Conservation (phyloP, 1,140 invertebrate species). For the Goniozus legneri region DNA sequence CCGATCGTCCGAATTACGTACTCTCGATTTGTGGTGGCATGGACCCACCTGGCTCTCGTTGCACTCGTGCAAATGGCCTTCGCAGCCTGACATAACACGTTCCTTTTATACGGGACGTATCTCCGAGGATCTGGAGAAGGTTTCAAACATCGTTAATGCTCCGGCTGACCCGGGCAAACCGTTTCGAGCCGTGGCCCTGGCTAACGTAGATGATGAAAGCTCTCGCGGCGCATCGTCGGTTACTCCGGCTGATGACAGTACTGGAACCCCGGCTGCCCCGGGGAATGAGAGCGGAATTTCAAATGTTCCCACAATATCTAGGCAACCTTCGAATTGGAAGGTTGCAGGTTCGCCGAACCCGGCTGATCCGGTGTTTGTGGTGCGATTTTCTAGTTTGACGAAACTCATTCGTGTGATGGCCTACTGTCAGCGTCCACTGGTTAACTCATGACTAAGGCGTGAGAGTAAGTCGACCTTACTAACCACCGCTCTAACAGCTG, state of each 20-base stretch:
- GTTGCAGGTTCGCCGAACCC: too few relatives aligned
- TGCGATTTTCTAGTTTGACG: not conserved
- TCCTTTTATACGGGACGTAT: not conserved
- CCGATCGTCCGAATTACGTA: not conserved
- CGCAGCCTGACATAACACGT: not conserved
- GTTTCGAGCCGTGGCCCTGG: not conserved
- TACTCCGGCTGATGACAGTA: too few relatives aligned
- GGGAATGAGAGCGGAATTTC: too few relatives aligned
- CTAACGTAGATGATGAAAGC: not conserved
- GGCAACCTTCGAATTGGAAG: too few relatives aligned
- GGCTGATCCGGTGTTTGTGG: not conserved
- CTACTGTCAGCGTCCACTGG: not conserved
- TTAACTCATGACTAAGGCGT: not conserved
- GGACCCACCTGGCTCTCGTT: not conserved
- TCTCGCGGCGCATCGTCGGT: too few relatives aligned
- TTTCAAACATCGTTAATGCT: too few relatives aligned
- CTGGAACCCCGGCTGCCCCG: too few relatives aligned
- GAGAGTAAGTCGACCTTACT: not conserved
- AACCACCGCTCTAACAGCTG: not conserved
- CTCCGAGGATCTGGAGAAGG: too few relatives aligned
- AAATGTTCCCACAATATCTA: too few relatives aligned
- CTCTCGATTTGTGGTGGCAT: not conserved
- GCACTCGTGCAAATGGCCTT: not conserved
- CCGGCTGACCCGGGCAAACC: too few relatives aligned
- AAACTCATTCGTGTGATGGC: not conserved